Evolutionary conservation across 2,113 vertebrate species (phyloP).

Genomic region (Myotis brandtii): DNA sequence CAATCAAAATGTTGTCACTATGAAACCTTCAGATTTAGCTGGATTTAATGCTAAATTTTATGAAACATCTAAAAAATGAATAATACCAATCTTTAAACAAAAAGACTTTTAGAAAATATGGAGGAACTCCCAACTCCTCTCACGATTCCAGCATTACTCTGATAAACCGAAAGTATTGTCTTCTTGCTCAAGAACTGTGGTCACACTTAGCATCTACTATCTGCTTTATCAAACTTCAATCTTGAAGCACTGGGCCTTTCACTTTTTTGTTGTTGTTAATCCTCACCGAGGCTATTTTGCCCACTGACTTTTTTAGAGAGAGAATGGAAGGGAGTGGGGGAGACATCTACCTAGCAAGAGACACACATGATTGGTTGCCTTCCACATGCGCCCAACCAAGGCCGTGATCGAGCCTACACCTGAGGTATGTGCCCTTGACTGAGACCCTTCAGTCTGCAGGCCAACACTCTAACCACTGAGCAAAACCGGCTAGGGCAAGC

Average conservation of each 20-base stretch:
- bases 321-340: too few relatives aligned
- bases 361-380: too few relatives aligned
- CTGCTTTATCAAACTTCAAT: not conserved
- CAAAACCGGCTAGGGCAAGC: too few relatives aligned
- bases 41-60: not conserved
- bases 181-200: not conserved
- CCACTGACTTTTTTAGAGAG: too few relatives aligned
- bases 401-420: too few relatives aligned
- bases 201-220: not conserved
- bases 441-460: too few relatives aligned
- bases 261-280: not conserved
- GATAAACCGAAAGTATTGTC: not conserved
- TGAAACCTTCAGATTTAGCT: not conserved
- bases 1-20: slow-evolving; percentile 23
- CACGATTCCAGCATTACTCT: not conserved
- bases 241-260: not conserved
- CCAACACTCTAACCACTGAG: too few relatives aligned
- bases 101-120: not conserved
- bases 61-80: not conserved
- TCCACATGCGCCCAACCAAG: too few relatives aligned
- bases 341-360: too few relatives aligned
- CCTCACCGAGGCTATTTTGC: too few relatives aligned
- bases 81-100: not conserved
- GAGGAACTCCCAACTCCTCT: not conserved
- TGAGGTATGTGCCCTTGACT: too few relatives aligned